Evolutionary conservation across 2,888 invertebrate species (phyloP).

Genomic region (Andricus curvator): DNA sequence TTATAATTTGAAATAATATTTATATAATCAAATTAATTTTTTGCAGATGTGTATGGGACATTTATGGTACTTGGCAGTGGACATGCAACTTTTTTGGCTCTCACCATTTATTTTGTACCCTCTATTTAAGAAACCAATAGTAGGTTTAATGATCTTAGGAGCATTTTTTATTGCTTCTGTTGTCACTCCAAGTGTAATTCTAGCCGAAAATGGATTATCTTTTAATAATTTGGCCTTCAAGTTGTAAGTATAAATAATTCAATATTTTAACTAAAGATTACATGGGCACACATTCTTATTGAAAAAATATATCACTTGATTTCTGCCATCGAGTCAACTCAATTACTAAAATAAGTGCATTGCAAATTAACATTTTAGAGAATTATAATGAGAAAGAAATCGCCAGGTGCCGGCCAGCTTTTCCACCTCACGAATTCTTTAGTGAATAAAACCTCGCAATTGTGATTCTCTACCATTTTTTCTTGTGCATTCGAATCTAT

Average conservation of each 20-base stretch:
- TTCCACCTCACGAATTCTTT: no score
- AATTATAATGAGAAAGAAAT: no score
- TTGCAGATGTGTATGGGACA: slow-evolving; percentile 79
- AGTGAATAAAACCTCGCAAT: no score
- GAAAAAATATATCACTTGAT: not conserved
- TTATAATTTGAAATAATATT: no score
- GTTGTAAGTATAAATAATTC: not conserved
- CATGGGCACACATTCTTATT: no score
- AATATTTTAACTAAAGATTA: not conserved
- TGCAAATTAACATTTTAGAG: no score
- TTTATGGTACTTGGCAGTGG: slow-evolving; percentile 82
- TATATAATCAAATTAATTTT: not conserved
- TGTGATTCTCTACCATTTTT: no score
- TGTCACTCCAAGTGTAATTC: slow-evolving; percentile 68
- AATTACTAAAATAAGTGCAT: no score
- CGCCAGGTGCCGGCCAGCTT: no score
- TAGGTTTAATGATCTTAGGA: slow-evolving; percentile 69
- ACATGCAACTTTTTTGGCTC: slow-evolving; percentile 81
- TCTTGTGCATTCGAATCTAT: no score
- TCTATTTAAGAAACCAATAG: slow-evolving; percentile 75
- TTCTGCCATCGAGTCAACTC: not conserved
- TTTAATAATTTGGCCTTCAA: not conserved
- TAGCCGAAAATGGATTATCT: slow-evolving; percentile 61
- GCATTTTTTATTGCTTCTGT: slow-evolving; percentile 68
- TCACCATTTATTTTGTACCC: slow-evolving; percentile 81